Percentiles rank a stretch among this genome's conserved stretches.
Conservation (phyloP, 2,888 invertebrate genomes). For the Charanyca ferruginea region DNA sequence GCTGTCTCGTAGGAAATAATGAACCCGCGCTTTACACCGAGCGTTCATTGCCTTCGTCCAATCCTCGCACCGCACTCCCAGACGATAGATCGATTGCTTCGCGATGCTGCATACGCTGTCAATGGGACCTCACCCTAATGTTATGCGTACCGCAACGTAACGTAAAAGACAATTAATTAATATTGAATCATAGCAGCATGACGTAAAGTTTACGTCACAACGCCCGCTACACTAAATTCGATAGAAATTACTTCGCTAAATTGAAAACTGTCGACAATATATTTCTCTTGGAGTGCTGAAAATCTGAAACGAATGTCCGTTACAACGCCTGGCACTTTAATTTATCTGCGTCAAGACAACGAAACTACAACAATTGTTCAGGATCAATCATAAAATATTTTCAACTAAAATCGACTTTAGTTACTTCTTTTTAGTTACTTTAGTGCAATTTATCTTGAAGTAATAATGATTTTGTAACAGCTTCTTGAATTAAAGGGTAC, state of each 20-base stretch:
- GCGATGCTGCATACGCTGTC: too few relatives aligned
- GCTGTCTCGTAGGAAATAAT: too few relatives aligned
- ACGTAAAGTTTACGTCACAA: background rate
- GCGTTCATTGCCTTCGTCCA: too few relatives aligned
- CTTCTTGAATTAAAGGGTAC: background rate
- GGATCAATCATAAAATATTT: slow-evolving; percentile 11
- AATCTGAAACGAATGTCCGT: slow-evolving; percentile 34
- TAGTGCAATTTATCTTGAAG: slow-evolving; percentile 16
- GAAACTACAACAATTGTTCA: background rate
- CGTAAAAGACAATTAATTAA: background rate
- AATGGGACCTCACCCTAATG: too few relatives aligned
- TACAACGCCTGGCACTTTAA: slow-evolving; percentile 30
- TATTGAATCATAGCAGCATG: background rate
- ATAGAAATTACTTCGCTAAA: background rate
- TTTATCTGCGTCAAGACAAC: slow-evolving; percentile 18
- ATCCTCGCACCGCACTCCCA: too few relatives aligned
- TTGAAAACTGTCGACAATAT: slow-evolving; percentile 13
- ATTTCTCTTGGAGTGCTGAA: slow-evolving; percentile 20
- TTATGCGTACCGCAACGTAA: background rate
- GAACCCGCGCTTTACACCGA: too few relatives aligned
- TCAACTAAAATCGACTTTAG: background rate
- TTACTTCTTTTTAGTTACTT: background rate
- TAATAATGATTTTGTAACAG: background rate
- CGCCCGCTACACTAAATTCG: background rate
- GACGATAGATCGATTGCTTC: too few relatives aligned